A percentile compares a stretch with the other conserved stretches of the same genome.
These are phyloP conservation scores for Pteropus rufus DNA, from an alignment of 2,797 vertebrate genomes.

Conservation along the genomic window DNA sequence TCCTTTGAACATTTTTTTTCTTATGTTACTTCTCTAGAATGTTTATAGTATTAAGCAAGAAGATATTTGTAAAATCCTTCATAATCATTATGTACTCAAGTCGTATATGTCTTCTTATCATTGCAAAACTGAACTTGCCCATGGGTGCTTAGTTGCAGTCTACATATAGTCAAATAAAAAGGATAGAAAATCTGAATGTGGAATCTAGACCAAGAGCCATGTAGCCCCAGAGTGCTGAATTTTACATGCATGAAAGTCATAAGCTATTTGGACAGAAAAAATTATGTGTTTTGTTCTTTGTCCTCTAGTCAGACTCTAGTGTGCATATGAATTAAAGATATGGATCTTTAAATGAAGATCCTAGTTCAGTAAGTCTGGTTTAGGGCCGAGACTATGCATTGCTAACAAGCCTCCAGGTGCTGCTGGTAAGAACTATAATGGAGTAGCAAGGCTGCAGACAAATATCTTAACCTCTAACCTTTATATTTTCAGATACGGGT, in stretches of 20 bases:
- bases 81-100: neutral
- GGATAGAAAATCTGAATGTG: neutral
- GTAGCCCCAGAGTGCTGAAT: neutral
- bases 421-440: neutral
- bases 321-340: neutral
- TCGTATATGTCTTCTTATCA: neutral
- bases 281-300: neutral
- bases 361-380: neutral
- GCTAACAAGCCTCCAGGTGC: neutral
- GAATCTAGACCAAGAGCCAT: neutral
- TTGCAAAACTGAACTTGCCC: neutral
- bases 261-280: neutral
- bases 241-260: neutral
- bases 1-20: neutral
- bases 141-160: neutral
- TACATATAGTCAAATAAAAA: neutral
- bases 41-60: neutral
- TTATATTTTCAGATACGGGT: neutral
- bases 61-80: neutral
- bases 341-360: neutral
- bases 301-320: neutral
- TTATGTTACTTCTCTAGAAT: neutral
- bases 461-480: neutral
- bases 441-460: neutral
- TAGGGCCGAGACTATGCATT: neutral